Evolutionary conservation across 2,797 vertebrate genomes (phyloP).

Genomic region (Prunella strophiata): DNA sequence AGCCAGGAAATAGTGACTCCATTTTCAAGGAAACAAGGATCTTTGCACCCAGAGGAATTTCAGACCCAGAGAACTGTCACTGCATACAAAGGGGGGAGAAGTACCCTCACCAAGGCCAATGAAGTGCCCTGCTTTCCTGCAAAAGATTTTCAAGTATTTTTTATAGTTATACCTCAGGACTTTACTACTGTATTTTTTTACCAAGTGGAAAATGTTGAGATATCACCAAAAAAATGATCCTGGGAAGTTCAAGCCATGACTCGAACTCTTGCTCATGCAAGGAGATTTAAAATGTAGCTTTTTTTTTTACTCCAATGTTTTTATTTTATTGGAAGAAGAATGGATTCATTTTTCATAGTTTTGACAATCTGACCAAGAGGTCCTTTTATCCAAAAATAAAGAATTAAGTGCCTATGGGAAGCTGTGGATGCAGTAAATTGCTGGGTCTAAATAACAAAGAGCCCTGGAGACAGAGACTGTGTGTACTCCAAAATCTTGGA

Average conservation of each 20-base stretch:
- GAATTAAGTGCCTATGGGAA: background rate
- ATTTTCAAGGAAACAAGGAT: background rate
- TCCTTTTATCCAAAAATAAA: conserved; percentile 16
- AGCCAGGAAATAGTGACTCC: conserved; percentile 70
- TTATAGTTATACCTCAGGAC: conserved; percentile 81
- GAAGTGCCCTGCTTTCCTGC: conserved; percentile 37
- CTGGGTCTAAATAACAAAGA: background rate
- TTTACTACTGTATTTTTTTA: conserved; percentile 82
- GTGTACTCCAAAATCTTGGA: background rate
- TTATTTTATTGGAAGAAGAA: background rate
- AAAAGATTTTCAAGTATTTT: conserved; percentile 61
- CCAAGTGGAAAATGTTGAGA: conserved; percentile 24
- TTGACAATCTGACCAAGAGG: background rate
- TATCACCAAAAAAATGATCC: conserved; percentile 38
- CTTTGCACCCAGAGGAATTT: conserved; percentile 34
- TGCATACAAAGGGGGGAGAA: background rate
- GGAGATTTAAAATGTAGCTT: conserved; percentile 21
- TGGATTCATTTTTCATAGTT: background rate
- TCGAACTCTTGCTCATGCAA: conserved; percentile 56
- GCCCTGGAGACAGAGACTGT: background rate
- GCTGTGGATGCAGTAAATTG: background rate
- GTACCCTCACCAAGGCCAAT: background rate
- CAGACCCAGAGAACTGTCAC: conserved; percentile 47
- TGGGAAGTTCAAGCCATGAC: conserved; percentile 19
- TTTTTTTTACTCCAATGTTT: background rate